Evolutionary conservation across 1,140 invertebrate genomes (phyloP).

Genomic region (Cryptotermes secundus): DNA sequence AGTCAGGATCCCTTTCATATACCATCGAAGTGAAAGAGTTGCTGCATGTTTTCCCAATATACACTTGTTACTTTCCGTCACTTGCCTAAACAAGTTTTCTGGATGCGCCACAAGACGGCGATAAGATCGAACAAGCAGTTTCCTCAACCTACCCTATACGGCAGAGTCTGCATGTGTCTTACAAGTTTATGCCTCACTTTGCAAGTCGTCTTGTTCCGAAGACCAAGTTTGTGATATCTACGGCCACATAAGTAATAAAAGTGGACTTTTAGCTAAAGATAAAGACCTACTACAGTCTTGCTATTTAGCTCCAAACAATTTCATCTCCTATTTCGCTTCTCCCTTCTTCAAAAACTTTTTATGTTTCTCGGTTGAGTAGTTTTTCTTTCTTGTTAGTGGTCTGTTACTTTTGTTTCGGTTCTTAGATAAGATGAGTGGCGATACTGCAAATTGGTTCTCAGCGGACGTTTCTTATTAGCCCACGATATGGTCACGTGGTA

Average conservation of each 20-base stretch:
- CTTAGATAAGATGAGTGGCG: background rate
- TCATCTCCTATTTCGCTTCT: background rate
- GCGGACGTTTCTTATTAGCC: background rate
- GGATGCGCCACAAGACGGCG: no score
- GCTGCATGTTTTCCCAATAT: no score
- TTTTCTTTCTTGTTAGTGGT: constrained; percentile 3
- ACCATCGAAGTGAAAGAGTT: no score
- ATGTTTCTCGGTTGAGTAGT: background rate
- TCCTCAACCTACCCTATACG: background rate
- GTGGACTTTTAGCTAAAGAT: background rate
- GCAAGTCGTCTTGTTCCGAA: background rate
- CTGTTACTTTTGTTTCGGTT: background rate
- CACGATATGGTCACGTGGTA: background rate
- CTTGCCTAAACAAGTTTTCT: no score
- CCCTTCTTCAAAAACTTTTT: background rate
- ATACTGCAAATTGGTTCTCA: background rate
- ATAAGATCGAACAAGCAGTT: no score
- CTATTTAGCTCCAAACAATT: constrained; percentile 7
- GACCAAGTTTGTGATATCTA: background rate
- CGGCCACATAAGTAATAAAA: background rate
- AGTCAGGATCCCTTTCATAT: no score
- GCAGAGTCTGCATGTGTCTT: background rate
- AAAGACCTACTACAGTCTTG: background rate
- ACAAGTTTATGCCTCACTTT: background rate
- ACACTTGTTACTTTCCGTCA: no score